Base-by-base conservation (phyloP, 2,797 vertebrate genomes). In the Cossypha niveicapilla region DNA sequence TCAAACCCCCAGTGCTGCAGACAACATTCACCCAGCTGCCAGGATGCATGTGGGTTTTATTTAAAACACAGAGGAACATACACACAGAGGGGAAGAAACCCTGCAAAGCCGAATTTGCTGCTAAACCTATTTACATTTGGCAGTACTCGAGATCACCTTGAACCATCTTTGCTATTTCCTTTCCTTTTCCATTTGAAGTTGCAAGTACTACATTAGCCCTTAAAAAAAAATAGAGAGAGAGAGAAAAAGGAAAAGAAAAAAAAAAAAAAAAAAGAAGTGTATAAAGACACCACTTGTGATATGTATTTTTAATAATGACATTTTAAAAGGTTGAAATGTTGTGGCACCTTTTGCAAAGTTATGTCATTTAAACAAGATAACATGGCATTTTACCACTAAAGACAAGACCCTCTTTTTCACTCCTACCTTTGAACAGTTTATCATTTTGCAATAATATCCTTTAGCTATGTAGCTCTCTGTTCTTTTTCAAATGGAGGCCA, bases 281-380 rank as follows among this genome's bases (percentile, higher is more conserved):
- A 25, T 44, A 51, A 65, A 92, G 77, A 41, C 78, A 17, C 48
- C 62, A 47, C 77, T 93, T 92, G 63, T 57, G 62, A 72, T 63
- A 58, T 1, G 39, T 48, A 13, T 58, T 84, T 90, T 89, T 76
- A 95, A 94, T 89, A 71, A 73, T 89, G 90, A 74, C 92, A 94
- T 96, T 95, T 93, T 75, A 66, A 95, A 91, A 94, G 74, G 93
- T 91, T 89, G 94, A 92, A 95, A 66, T 86, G 87, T 88, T 91
- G 50, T 61, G 86, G 51, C 0, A 0, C 76, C 78, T 84, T 80
- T 89, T 83, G 73, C 68, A 72, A 85, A 94, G 90, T 95, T 89
- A 37, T 88, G 90, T 58, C 92, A 92, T 79, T 95, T 93, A 70
- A 92, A 93, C 78, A 83, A 47, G 83, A 86, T 94, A 96, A 93